Evolutionary conservation across 92 coral and sea anemone species (phyloP).

Genomic region (Nematostella vectensis): DNA sequence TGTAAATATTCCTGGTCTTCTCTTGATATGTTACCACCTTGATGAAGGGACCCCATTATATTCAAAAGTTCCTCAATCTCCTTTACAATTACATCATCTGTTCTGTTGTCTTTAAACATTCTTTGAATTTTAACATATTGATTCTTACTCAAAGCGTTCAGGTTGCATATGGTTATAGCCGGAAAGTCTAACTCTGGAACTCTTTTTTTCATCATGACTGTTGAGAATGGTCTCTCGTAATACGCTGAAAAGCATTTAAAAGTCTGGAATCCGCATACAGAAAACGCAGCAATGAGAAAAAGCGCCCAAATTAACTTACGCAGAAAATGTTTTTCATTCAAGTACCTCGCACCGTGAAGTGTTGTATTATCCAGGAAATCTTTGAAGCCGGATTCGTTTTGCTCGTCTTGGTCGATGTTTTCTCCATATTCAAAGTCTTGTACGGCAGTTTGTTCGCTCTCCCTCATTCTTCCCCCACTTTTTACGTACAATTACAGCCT

Average conservation of each 20-base stretch:
- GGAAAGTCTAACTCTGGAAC: conserved; percentile 12
- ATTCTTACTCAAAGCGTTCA: conserved; percentile 20
- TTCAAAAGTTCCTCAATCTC: background rate
- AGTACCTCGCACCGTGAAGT: conserved; percentile 34
- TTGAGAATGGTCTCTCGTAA: conserved; percentile 18
- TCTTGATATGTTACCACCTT: background rate
- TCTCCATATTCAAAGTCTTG: too few species aligned
- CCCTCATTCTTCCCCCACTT: too few species aligned
- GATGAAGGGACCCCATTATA: background rate
- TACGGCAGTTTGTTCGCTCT: too few species aligned
- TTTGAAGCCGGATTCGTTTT: conserved; percentile 1
- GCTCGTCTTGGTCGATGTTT: too few species aligned
- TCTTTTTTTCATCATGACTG: conserved; percentile 16
- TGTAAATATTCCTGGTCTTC: background rate
- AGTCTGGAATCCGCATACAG: conserved; percentile 9
- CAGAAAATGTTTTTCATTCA: conserved; percentile 1
- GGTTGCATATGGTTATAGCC: conserved; percentile 29
- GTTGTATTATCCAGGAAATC: conserved; percentile 18
- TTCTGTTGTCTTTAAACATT: background rate
- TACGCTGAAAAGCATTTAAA: background rate
- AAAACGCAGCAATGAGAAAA: conserved; percentile 10
- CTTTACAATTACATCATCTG: background rate
- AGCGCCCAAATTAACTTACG: conserved; percentile 21
- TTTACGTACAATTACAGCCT: too few species aligned
- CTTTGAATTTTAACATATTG: background rate